Percentiles rank a stretch among this genome's conserved stretches.
These are phyloP conservation scores for Platerodrilus igneus DNA, from an alignment of 2,888 invertebrate genomes.

Conservation along the genomic window DNA sequence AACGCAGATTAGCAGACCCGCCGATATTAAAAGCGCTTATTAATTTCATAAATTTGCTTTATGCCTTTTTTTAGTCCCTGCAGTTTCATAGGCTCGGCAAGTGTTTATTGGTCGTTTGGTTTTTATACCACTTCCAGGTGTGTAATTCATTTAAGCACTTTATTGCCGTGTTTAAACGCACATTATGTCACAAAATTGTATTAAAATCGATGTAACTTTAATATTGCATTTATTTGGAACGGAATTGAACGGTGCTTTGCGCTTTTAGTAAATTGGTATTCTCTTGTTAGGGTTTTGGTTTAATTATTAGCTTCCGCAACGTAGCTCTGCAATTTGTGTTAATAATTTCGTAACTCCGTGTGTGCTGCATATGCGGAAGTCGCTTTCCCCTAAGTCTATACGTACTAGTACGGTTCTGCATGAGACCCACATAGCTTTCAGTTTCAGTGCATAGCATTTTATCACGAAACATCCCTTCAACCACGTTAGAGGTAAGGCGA, in stretches of 20 bases:
- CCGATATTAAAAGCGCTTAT: slow-evolving; percentile 40
- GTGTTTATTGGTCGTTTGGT: slow-evolving; percentile 21
- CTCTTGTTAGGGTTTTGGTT: slow-evolving; percentile 3
- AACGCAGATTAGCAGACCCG: slow-evolving; percentile 20
- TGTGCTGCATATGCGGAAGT: slow-evolving; percentile 11
- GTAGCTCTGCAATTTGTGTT: slow-evolving; percentile 14
- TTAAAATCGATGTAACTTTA: no score
- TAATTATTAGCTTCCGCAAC: slow-evolving; percentile 15
- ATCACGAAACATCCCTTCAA: no score
- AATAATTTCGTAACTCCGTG: slow-evolving; percentile 14
- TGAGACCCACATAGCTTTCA: no score
- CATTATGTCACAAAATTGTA: slow-evolving; percentile 8
- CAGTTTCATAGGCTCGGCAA: slow-evolving; percentile 13
- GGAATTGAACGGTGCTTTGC: no score
- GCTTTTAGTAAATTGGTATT: slow-evolving; percentile 12
- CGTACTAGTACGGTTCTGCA: no score
- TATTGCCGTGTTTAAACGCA: slow-evolving; percentile 10
- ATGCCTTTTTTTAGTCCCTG: slow-evolving; percentile 18
- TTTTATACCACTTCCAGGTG: slow-evolving; percentile 18
- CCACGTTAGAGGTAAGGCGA: no score
- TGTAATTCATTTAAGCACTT: slow-evolving; percentile 10
- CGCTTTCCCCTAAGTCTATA: slow-evolving; percentile 11
- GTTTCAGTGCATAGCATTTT: no score
- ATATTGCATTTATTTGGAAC: no score
- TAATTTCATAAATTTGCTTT: slow-evolving; percentile 42